Evolutionary conservation across 2,888 invertebrate species (phyloP).

Genomic region (Altica lythri): DNA sequence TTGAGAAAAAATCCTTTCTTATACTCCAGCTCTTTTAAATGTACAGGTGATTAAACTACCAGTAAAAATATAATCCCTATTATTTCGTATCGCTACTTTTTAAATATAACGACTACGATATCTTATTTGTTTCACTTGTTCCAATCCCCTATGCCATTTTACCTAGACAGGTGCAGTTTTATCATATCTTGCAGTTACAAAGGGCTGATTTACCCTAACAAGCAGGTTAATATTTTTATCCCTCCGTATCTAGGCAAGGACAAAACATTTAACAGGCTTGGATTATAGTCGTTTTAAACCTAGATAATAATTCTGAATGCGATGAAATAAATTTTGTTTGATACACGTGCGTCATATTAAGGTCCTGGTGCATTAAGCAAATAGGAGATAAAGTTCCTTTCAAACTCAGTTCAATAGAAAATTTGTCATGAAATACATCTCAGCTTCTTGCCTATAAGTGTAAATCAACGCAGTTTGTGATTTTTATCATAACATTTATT

Average conservation of each 20-base stretch:
- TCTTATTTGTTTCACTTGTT: constrained; percentile 50
- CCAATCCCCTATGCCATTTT: constrained; percentile 9
- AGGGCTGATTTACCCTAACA: constrained; percentile 14
- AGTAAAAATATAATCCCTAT: too few relatives aligned
- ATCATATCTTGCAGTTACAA: constrained; percentile 10
- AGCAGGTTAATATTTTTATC: constrained; percentile 24
- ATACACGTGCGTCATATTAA: constrained; percentile 17
- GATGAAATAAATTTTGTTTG: constrained; percentile 17
- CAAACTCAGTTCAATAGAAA: neutral
- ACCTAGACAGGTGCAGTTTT: constrained; percentile 11
- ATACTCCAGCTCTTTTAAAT: too few relatives aligned
- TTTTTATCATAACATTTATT: too few relatives aligned
- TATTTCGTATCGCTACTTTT: too few relatives aligned
- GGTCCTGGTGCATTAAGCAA: neutral
- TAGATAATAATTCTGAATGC: constrained; percentile 19
- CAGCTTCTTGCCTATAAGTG: too few relatives aligned
- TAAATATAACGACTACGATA: too few relatives aligned
- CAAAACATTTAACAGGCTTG: constrained; percentile 24
- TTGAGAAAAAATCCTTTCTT: too few relatives aligned
- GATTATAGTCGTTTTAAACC: constrained; percentile 11
- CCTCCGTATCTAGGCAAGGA: constrained; percentile 24
- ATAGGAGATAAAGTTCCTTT: constrained; percentile 1
- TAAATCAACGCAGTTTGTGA: too few relatives aligned
- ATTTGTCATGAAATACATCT: too few relatives aligned
- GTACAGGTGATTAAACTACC: too few relatives aligned